Evolutionary conservation across 2,888 invertebrate species (phyloP).

Genomic region (Marronus borbonicus): DNA sequence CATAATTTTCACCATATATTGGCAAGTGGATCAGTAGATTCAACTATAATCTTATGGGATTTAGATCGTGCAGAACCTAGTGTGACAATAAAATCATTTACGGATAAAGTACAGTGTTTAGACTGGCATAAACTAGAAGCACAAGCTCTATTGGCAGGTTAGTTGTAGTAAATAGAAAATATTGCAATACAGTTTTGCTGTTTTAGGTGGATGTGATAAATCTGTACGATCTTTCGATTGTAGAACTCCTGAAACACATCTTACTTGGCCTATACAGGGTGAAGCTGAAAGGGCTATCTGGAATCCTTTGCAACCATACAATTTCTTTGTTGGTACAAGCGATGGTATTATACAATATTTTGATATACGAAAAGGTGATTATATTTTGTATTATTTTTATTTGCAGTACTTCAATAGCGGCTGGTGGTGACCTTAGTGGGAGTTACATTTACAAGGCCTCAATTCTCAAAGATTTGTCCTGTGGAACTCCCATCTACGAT

Average conservation of each 20-base stretch:
- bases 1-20: slow-evolving; percentile 84
- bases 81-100: slow-evolving; percentile 81
- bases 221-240: slow-evolving; percentile 87
- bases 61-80: slow-evolving; percentile 85
- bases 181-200: not conserved
- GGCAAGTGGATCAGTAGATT: slow-evolving; percentile 95
- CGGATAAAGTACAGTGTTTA: slow-evolving; percentile 88
- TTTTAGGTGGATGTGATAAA: slow-evolving; percentile 85
- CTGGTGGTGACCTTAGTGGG: too few relatives aligned
- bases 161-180: not conserved
- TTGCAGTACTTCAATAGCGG: not conserved
- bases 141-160: slow-evolving; percentile 81
- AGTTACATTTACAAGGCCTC: too few relatives aligned
- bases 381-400: slow-evolving; percentile 19
- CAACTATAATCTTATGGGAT: slow-evolving; percentile 92
- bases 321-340: slow-evolving; percentile 81
- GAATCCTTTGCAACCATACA: slow-evolving; percentile 85
- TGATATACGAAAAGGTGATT: slow-evolving; percentile 78
- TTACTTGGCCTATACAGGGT: slow-evolving; percentile 81
- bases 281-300: slow-evolving; percentile 92
- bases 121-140: slow-evolving; percentile 89
- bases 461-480: too few relatives aligned
- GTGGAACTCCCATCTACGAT: too few relatives aligned
- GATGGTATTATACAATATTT: slow-evolving; percentile 81
- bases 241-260: slow-evolving; percentile 74